Base-by-base conservation (phyloP, 1,140 invertebrate species). In the Pentalonia nigronervosa region DNA sequence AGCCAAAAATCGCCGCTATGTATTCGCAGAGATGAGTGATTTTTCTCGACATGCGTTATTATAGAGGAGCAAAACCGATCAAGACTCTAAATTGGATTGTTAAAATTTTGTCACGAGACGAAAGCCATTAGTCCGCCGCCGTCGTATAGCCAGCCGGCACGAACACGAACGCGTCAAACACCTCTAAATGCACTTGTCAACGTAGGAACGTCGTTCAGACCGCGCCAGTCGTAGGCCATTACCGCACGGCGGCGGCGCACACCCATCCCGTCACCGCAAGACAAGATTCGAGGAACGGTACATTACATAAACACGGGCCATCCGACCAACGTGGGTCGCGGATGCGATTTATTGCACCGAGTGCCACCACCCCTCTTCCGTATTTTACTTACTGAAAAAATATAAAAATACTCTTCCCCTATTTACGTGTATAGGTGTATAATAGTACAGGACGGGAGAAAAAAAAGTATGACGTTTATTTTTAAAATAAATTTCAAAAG, bases 181-280 rank as follows among this genome's bases (percentile, higher is more conserved):
- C 8, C 9, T 89, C 48, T 89, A 50, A 50, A 89, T 89, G 87
- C 87, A 89, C 87, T 89, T 36, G 87, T 89, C 48, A 36, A 89
- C n/a, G n/a, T 21, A n/a, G 60, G 30, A 23, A 89, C n/a, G 48
- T 89, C 34, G 53, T 88, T 88, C 50, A 53, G 47, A 53, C n/a
- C 14, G n/a, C n/a, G 14, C 23, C 30, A 21, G n/a, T n/a, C 20
- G 14, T 36, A 34, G 21, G 9, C 48, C 20, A 87, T 45, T 87
- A 30, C 23, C 25, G 41, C 41, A 84, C 23, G 41, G 41, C 41
- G 41, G 41, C 41, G 41, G 41, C 25, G 41, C 41, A 84, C 23
- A 84, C 41, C 30, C 23, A 45, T n/a, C 30, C 30, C 30, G 60
- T n/a, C 60, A n/a, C 30, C 11, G 21, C 25, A 87, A 45, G 84